Conservation (phyloP, 1,140 invertebrate species). For the Aphelenchoides fujianensis region DNA sequence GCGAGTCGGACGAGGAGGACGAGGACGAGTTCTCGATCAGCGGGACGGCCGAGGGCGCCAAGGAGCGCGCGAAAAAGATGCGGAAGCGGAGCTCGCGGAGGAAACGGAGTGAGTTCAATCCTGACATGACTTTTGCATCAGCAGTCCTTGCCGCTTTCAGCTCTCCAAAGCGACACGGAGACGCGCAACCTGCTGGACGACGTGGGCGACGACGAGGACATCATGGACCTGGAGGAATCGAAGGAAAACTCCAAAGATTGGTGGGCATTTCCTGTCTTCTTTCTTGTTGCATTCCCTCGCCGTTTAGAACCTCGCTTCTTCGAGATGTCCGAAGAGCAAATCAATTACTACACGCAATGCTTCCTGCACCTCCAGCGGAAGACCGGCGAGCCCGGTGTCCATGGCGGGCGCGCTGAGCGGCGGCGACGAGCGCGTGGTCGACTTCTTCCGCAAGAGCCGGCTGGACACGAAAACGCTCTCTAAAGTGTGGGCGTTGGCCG, state of each 20-base stretch:
- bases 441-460: slow-evolving; percentile 45
- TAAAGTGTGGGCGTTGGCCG: slow-evolving; percentile 86
- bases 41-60: not conserved
- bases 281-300: not conserved
- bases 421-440: slow-evolving; percentile 31
- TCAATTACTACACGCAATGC: slow-evolving; percentile 46
- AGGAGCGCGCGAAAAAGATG: slow-evolving; percentile 5
- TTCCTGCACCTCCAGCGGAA: slow-evolving; percentile 42
- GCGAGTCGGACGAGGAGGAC: slow-evolving; percentile 38
- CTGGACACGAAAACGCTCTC: slow-evolving; percentile 39
- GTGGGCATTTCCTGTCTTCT: not conserved
- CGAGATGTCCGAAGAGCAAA: slow-evolving; percentile 46
- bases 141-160: slow-evolving; percentile 31
- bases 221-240: slow-evolving; percentile 8
- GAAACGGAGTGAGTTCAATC: slow-evolving; percentile 25
- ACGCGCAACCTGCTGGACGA: slow-evolving; percentile 44
- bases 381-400: slow-evolving; percentile 28
- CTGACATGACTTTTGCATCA: slow-evolving; percentile 21
- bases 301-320: slow-evolving; percentile 38
- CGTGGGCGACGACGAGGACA: slow-evolving; percentile 39
- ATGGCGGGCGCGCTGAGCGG: slow-evolving; percentile 39
- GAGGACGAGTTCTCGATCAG: slow-evolving; percentile 33
- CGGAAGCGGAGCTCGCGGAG: not conserved
- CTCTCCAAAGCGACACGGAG: slow-evolving; percentile 44
- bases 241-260: slow-evolving; percentile 17